These are phyloP conservation scores for Scelioninae gen. 1 DNA, from an alignment of 2,888 invertebrate genomes.

Conservation along the genomic window DNA sequence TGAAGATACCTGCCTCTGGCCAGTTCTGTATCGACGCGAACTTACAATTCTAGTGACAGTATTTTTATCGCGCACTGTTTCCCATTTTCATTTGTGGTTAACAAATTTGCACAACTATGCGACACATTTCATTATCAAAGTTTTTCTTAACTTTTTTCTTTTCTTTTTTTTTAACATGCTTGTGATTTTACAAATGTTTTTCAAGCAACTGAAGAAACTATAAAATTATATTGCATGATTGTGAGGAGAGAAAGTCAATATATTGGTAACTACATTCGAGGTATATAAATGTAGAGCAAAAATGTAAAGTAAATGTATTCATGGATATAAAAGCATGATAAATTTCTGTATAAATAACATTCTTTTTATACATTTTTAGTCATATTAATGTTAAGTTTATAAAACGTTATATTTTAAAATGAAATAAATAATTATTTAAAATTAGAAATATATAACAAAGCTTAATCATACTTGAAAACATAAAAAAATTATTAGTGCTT, in stretches of 20 bases:
- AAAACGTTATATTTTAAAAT: background rate
- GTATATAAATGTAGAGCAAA: conserved; percentile 9
- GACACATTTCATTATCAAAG: conserved; percentile 22
- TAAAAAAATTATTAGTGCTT: background rate
- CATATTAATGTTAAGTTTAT: background rate
- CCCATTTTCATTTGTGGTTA: conserved; percentile 24
- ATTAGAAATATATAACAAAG: no score
- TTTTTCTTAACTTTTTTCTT: conserved; percentile 2
- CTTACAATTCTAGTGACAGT: conserved; percentile 79
- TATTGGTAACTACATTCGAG: conserved; percentile 11
- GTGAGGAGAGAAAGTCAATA: conserved; percentile 15
- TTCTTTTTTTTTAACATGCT: conserved; percentile 35
- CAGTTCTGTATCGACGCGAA: conserved; percentile 83
- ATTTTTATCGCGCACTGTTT: conserved; percentile 78
- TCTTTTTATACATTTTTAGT: background rate
- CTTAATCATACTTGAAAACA: no score
- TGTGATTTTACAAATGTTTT: conserved; percentile 32
- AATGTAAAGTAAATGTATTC: conserved; percentile 36
- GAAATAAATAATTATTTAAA: no score
- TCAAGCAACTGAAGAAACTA: conserved; percentile 30
- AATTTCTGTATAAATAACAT: background rate
- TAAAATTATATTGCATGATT: conserved; percentile 5
- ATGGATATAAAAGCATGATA: background rate
- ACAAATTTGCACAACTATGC: conserved; percentile 13
- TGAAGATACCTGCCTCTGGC: conserved; percentile 85